Evolutionary conservation across 1,140 invertebrate species (phyloP).

Genomic region (Drosophila paulistorum): DNA sequence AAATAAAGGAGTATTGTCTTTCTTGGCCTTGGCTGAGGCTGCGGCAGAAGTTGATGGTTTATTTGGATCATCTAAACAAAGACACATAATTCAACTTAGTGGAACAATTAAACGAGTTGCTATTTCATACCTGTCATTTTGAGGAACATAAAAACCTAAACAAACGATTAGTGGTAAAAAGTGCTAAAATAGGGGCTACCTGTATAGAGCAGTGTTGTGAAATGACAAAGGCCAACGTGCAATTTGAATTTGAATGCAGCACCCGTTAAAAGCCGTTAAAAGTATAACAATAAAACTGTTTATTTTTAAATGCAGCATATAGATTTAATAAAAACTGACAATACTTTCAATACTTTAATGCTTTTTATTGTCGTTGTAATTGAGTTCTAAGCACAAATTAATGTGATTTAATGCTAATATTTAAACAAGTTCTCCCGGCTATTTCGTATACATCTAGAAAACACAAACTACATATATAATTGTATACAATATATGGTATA

Average conservation of each 20-base stretch:
- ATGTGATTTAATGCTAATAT: slow-evolving; percentile 31
- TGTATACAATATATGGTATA: slow-evolving; percentile 26
- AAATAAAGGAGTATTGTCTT: slow-evolving; percentile 56
- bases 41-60: slow-evolving; percentile 31
- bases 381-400: slow-evolving; percentile 40
- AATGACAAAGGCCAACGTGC: neutral
- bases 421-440: slow-evolving; percentile 29
- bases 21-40: slow-evolving; percentile 18
- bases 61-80: slow-evolving; percentile 23
- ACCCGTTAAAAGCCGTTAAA: neutral
- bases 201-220: neutral
- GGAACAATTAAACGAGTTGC: neutral
- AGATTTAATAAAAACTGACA: too few relatives aligned
- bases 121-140: slow-evolving; percentile 48
- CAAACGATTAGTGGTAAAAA: neutral
- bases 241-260: neutral
- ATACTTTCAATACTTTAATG: neutral
- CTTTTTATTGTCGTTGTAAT: slow-evolving; percentile 45
- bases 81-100: neutral
- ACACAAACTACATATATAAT: slow-evolving; percentile 21
- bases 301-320: too few relatives aligned
- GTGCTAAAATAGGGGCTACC: neutral
- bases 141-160: neutral
- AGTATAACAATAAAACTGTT: too few relatives aligned
- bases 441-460: slow-evolving; percentile 22